Percentiles rank a stretch among this genome's conserved stretches.
These are phyloP conservation scores for Hedya salicella DNA, from an alignment of 2,888 invertebrate species.

Conservation along the genomic window DNA sequence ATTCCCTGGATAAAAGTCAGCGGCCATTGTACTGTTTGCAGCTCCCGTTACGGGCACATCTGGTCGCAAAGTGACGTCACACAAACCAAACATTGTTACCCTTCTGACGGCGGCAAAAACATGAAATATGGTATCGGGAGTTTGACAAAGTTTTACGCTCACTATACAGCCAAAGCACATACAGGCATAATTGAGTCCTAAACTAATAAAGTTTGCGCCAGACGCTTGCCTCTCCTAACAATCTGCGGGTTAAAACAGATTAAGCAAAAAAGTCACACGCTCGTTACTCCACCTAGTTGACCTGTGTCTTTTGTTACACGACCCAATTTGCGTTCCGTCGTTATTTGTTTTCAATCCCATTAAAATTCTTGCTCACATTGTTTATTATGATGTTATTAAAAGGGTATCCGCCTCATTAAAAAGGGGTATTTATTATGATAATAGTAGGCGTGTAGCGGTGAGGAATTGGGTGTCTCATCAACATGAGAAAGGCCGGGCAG, in stretches of 20 bases:
- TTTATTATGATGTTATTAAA: slow-evolving; percentile 60
- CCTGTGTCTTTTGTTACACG: slow-evolving; percentile 67
- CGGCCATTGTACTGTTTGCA: slow-evolving; percentile 65
- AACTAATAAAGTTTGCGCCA: slow-evolving; percentile 74
- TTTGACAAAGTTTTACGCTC: slow-evolving; percentile 31
- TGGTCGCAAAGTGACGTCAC: slow-evolving; percentile 71
- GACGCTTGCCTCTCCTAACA: slow-evolving; percentile 59
- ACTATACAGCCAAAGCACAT: slow-evolving; percentile 12
- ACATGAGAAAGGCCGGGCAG: slow-evolving; percentile 70
- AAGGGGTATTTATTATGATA: slow-evolving; percentile 52
- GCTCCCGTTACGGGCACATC: slow-evolving; percentile 61
- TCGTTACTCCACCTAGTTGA: slow-evolving; percentile 58
- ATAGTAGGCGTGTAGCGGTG: slow-evolving; percentile 38
- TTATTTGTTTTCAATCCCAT: slow-evolving; percentile 69
- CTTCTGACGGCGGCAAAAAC: slow-evolving; percentile 59
- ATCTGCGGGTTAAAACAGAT: slow-evolving; percentile 71
- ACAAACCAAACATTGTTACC: slow-evolving; percentile 73
- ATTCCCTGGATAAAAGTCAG: slow-evolving; percentile 63
- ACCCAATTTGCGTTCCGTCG: slow-evolving; percentile 63
- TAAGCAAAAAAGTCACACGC: slow-evolving; percentile 64
- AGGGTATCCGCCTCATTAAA: slow-evolving; percentile 48
- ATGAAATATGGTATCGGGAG: slow-evolving; percentile 47
- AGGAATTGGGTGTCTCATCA: slow-evolving; percentile 60
- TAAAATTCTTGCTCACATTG: slow-evolving; percentile 64
- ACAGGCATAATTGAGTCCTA: slow-evolving; percentile 76